Evolutionary conservation across 1,140 invertebrate genomes (phyloP).

Genomic region (Globodera ellingtonae): DNA sequence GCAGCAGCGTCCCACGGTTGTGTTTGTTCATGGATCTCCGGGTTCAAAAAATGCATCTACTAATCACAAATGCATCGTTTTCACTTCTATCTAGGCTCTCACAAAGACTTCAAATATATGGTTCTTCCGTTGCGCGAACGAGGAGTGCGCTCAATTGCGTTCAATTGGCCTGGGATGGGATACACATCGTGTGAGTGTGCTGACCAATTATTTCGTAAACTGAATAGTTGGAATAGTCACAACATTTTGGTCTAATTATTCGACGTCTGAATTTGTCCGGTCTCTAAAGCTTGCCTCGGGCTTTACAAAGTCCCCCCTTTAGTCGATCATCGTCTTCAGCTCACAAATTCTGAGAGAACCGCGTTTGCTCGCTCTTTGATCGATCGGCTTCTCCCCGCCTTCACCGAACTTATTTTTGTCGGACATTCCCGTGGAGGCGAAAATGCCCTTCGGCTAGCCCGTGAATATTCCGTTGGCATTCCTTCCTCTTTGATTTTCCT

Average conservation of each 20-base stretch:
- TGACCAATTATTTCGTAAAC: too few species aligned
- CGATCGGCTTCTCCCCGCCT: conserved; percentile 42
- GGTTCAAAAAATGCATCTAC: neutral
- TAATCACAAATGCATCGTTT: neutral
- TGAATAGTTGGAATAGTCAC: too few species aligned
- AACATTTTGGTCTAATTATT: neutral
- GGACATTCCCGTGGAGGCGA: conserved; percentile 50
- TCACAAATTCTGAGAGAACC: conserved; percentile 48
- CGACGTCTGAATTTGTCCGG: neutral
- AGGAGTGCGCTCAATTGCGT: conserved; percentile 47
- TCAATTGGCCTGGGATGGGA: conserved; percentile 58
- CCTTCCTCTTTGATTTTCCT: neutral
- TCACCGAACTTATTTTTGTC: conserved; percentile 46
- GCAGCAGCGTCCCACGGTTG: neutral
- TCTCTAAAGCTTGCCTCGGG: neutral
- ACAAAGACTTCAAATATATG: conserved; percentile 60
- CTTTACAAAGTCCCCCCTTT: neutral
- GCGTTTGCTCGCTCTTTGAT: conserved; percentile 48
- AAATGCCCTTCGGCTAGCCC: conserved; percentile 54
- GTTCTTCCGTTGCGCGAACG: conserved; percentile 35
- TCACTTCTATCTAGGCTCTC: conserved; percentile 40
- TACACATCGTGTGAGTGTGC: conserved; percentile 44
- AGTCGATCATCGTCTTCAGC: conserved; percentile 41
- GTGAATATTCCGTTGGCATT: conserved; percentile 9
- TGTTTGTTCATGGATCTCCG: neutral